A percentile compares a stretch with the other conserved stretches of the same genome.
Evolutionary conservation across 2,888 invertebrate species (phyloP).

Genomic region (Sesamia inferens): DNA sequence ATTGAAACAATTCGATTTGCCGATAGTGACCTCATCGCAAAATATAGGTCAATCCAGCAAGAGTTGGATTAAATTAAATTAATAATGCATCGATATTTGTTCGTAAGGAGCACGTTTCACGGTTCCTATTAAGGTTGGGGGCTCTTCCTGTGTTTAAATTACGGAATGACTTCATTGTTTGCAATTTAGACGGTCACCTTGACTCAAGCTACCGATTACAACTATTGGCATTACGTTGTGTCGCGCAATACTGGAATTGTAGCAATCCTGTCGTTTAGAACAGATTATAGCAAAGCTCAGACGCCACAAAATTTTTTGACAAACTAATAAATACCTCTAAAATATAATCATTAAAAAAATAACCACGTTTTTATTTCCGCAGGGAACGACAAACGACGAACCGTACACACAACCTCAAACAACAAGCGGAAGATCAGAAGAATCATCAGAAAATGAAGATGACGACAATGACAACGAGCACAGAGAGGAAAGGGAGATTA

Average conservation of each 20-base stretch:
- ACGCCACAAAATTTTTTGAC: background rate
- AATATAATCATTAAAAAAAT: background rate
- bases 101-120: constrained; percentile 49
- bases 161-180: constrained; percentile 48
- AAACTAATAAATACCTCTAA: background rate
- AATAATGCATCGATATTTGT: constrained; percentile 35
- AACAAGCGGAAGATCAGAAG: constrained; percentile 45
- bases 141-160: constrained; percentile 55
- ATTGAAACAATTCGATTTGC: constrained; percentile 35
- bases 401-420: constrained; percentile 34
- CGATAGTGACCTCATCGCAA: constrained; percentile 52
- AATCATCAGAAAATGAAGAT: constrained; percentile 57
- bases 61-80: constrained; percentile 43
- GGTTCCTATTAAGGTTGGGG: constrained; percentile 45
- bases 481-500: constrained; percentile 61
- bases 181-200: constrained; percentile 24
- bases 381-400: constrained; percentile 44
- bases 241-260: background rate
- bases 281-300: background rate
- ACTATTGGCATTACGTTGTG: constrained; percentile 16
- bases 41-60: constrained; percentile 55
- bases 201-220: constrained; percentile 3
- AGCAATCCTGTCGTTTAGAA: background rate
- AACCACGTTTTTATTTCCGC: constrained; percentile 17
- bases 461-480: constrained; percentile 61